These are phyloP conservation scores for Rhabdornis inornatus DNA, from an alignment of 2,113 vertebrate species.

Conservation along the genomic window DNA sequence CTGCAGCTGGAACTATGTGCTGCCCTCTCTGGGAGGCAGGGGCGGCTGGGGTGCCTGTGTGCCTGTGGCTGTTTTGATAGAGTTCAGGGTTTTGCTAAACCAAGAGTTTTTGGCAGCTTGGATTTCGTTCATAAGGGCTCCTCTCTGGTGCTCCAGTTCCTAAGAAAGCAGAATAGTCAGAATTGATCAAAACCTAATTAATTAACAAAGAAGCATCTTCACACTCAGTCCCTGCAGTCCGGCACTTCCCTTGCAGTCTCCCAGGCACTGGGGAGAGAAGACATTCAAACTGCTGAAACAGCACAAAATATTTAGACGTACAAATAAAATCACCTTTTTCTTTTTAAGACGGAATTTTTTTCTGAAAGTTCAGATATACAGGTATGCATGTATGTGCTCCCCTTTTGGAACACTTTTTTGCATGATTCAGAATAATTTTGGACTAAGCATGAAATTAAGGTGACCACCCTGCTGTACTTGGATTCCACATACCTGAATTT, in stretches of 20 bases:
- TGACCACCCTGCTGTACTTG: neutral
- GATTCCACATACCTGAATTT: constrained; percentile 87
- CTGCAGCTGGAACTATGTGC: constrained; percentile 71
- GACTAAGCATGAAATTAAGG: neutral
- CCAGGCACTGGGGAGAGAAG: neutral
- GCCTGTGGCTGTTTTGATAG: constrained; percentile 91
- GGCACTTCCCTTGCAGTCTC: neutral
- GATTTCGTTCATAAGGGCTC: constrained; percentile 95
- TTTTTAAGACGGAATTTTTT: neutral
- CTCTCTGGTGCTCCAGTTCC: constrained; percentile 97
- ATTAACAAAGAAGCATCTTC: neutral
- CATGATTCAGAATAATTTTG: neutral
- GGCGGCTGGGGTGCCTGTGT: constrained; percentile 76
- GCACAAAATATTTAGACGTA: neutral
- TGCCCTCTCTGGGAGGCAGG: constrained; percentile 71
- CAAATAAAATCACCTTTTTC: neutral
- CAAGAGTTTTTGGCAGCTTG: constrained; percentile 99
- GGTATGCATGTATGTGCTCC: neutral
- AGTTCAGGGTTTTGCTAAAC: constrained; percentile 99
- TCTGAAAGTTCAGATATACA: neutral
- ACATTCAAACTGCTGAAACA: neutral
- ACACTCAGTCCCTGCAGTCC: neutral
- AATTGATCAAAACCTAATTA: neutral
- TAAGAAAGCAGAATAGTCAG: constrained; percentile 66
- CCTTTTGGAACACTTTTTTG: neutral